Evolutionary conservation across 2,797 vertebrate species (phyloP).

Genomic region (Acestrorhynchus altus): DNA sequence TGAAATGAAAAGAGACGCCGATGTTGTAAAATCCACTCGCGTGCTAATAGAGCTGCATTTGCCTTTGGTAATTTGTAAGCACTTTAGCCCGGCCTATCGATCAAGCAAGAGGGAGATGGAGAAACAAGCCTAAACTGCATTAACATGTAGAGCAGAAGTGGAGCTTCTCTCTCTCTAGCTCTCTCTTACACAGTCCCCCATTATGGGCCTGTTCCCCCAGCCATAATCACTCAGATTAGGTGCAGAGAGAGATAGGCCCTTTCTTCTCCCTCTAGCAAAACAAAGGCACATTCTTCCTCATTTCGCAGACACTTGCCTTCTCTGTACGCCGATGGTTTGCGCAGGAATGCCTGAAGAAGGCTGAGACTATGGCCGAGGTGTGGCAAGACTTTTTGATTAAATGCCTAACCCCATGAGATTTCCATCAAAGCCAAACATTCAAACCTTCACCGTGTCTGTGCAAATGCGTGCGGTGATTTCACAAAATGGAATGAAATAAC

Average conservation of each 20-base stretch:
- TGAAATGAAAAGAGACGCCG: constrained; percentile 79
- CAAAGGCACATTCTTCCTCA: constrained; percentile 47
- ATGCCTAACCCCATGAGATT: constrained; percentile 48
- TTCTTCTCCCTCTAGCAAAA: constrained; percentile 39
- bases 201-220: constrained; percentile 63
- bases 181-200: constrained; percentile 69
- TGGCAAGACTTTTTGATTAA: constrained; percentile 45
- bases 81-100: constrained; percentile 79
- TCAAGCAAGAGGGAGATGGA: constrained; percentile 69
- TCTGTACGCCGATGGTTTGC: constrained; percentile 49
- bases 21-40: constrained; percentile 79
- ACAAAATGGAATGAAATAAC: constrained; percentile 45
- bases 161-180: constrained; percentile 17
- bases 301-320: constrained; percentile 18
- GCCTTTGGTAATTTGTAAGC: constrained; percentile 87
- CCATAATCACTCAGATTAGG: constrained; percentile 56
- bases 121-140: constrained; percentile 77
- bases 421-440: constrained; percentile 49
- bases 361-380: constrained; percentile 17
- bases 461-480: constrained; percentile 21
- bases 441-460: constrained; percentile 18
- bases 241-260: constrained; percentile 30
- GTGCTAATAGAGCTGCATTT: constrained; percentile 83
- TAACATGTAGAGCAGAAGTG: constrained; percentile 81
- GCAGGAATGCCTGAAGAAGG: constrained; percentile 25